Evolutionary conservation across 2,113 vertebrate species (phyloP).

Genomic region (Calyptommatus sinebrachiatus): DNA sequence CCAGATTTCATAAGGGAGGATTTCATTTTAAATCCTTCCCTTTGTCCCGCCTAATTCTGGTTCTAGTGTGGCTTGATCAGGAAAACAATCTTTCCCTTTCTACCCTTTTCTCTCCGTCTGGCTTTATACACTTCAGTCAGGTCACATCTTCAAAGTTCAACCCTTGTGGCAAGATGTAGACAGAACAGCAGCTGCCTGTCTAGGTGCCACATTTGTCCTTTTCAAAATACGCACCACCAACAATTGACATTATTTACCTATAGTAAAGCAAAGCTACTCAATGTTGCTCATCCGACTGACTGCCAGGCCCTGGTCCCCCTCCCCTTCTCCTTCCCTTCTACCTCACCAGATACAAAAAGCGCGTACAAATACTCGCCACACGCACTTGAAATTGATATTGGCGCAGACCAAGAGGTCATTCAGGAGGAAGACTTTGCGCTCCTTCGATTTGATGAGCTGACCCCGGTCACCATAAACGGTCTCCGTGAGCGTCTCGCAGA

Average conservation of each 20-base stretch:
- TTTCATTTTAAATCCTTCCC: too few species aligned
- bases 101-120: too few species aligned
- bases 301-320: neutral
- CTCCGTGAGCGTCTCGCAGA: constrained; percentile 87
- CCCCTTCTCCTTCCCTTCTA: fast-evolving
- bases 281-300: neutral
- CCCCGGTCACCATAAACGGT: constrained; percentile 86
- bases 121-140: too few species aligned
- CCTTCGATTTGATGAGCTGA: constrained; percentile 94
- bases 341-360: too few species aligned
- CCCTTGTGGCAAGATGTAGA: neutral
- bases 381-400: constrained; percentile 96
- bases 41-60: too few species aligned
- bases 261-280: fast-evolving
- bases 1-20: too few species aligned
- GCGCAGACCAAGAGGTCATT: constrained; percentile 89
- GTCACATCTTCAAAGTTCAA: neutral
- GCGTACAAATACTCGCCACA: neutral
- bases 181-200: neutral
- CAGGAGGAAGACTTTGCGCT: constrained; percentile 92
- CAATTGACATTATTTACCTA: too few species aligned
- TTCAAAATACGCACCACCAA: neutral
- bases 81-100: too few species aligned
- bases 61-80: too few species aligned
- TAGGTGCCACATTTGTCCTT: neutral